Conservation (phyloP, 2,888 invertebrate species). For the Drosophila histrio region DNA sequence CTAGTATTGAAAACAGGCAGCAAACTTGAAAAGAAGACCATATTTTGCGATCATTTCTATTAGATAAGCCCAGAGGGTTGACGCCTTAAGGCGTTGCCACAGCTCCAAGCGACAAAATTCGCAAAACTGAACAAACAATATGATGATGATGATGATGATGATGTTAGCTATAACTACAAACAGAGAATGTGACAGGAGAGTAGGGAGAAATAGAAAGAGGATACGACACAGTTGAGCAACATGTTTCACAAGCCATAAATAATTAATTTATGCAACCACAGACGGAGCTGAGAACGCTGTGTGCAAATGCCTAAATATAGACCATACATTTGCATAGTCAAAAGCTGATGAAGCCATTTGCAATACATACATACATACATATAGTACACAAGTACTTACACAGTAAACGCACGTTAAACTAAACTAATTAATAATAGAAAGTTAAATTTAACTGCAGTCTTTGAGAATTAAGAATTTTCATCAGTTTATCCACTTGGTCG, state of each 20-base stretch:
- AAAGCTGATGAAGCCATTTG: conserved; percentile 70
- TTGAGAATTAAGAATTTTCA: neutral
- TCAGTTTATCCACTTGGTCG: too few species aligned
- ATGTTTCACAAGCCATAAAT: conserved; percentile 72
- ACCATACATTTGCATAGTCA: conserved; percentile 64
- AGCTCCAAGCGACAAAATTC: conserved; percentile 43
- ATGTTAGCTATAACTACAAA: conserved; percentile 15
- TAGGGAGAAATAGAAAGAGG: neutral
- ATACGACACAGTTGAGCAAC: conserved; percentile 43
- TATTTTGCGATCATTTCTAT: conserved; percentile 73
- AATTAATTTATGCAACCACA: conserved; percentile 74
- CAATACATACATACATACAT: too few species aligned
- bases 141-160: conserved; percentile 34
- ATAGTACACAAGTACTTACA: conserved; percentile 14
- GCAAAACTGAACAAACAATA: conserved; percentile 61
- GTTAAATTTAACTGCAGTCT: neutral
- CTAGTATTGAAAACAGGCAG: neutral
- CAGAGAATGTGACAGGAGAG: neutral
- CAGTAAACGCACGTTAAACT: conserved; percentile 21
- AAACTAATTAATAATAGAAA: neutral
- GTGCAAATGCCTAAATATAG: conserved; percentile 77
- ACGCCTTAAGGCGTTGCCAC: conserved; percentile 37
- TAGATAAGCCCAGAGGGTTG: conserved; percentile 60
- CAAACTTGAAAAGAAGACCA: conserved; percentile 56
- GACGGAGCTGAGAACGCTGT: conserved; percentile 47